Conservation (phyloP, 64 coral and sea anemone species). For the Platygyra sinensis region DNA sequence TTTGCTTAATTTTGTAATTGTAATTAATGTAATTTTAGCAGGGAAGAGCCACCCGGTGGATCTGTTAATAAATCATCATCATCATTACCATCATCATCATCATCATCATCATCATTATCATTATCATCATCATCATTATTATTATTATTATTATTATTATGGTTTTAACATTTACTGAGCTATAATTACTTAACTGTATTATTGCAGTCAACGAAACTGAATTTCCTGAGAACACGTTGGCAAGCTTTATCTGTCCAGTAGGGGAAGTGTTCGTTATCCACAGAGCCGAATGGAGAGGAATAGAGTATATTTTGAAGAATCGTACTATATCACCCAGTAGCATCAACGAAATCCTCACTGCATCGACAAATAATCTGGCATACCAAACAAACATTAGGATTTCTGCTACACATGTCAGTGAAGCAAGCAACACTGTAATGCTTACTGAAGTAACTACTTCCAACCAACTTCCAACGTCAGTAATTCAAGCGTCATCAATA, state of each 20-base stretch:
- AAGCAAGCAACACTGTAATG: background rate
- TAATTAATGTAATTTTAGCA: too few species aligned
- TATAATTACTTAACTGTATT: background rate
- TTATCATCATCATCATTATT: too few species aligned
- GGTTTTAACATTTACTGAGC: too few species aligned
- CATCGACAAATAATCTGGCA: background rate
- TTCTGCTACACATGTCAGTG: too few species aligned
- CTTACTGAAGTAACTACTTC: background rate
- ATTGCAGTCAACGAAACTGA: background rate
- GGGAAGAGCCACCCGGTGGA: too few species aligned
- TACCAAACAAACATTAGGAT: background rate
- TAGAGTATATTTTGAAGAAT: constrained; percentile 8
- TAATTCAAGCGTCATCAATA: background rate
- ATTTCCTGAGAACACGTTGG: background rate
- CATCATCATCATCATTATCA: too few species aligned
- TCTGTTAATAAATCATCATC: too few species aligned
- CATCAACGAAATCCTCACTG: too few species aligned
- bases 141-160: too few species aligned
- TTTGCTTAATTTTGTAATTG: too few species aligned
- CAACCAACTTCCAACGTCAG: background rate
- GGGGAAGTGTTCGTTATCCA: constrained; percentile 4
- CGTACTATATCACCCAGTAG: background rate
- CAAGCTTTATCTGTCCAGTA: background rate
- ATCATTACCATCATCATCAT: too few species aligned
- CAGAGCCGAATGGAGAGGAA: background rate